A percentile compares a stretch with the other conserved stretches of the same genome.
Conservation (phyloP, 2,888 invertebrate genomes). For the Rosalia funebris region DNA sequence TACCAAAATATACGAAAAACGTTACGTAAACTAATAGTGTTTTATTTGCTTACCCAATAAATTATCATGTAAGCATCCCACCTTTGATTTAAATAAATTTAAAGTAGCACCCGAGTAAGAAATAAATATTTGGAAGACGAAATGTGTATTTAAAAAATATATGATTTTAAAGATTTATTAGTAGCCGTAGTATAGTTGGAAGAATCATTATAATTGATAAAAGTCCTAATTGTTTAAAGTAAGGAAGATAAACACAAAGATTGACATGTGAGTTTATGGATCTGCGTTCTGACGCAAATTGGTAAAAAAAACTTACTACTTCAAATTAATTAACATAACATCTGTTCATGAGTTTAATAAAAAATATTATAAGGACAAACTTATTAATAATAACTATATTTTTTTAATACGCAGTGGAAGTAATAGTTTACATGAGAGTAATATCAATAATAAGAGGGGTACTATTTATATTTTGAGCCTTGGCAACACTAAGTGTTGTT, state of each 20-base stretch:
- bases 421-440: too few species aligned
- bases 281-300: constrained; percentile 37
- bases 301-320: constrained; percentile 31
- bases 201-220: background rate
- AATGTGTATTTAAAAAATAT: constrained; percentile 3
- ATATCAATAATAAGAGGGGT: too few species aligned
- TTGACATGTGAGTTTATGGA: constrained; percentile 31
- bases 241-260: constrained; percentile 25
- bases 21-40: constrained; percentile 2
- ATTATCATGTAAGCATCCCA: background rate
- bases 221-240: background rate
- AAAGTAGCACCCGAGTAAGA: background rate
- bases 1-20: constrained; percentile 15
- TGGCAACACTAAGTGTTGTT: too few species aligned
- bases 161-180: background rate
- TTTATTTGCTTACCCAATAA: constrained; percentile 5
- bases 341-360: constrained; percentile 30
- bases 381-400: constrained; percentile 10
- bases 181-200: background rate
- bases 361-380: constrained; percentile 19
- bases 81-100: constrained; percentile 1
- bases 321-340: constrained; percentile 30
- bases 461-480: too few species aligned
- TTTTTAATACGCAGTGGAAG: background rate
- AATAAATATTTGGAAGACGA: constrained; percentile 9